phyloP scores from a whole-genome alignment of 2,113 vertebrate genomes.

The Rhinolophus sinicus region DNA sequence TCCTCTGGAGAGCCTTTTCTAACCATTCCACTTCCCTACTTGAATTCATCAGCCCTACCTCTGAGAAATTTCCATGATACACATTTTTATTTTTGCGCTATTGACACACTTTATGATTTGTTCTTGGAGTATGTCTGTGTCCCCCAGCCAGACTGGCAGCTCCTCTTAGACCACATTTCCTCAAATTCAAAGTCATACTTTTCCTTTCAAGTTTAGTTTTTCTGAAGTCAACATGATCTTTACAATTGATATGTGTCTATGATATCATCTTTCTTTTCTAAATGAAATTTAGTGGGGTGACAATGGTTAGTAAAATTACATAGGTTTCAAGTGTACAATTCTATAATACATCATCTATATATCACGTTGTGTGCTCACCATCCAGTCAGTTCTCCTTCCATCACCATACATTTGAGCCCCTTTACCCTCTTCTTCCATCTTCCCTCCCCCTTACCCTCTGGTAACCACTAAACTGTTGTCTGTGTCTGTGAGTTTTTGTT shows the following conservation, averaged over 20 bases:
- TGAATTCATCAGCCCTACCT: background rate
- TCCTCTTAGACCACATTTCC: background rate
- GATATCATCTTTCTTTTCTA: background rate
- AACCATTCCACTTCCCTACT: too few relatives aligned
- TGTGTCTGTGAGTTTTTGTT: too few relatives aligned
- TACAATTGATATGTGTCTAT: background rate
- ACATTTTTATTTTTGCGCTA: background rate
- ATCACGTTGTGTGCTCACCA: too few relatives aligned
- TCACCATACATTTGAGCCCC: too few relatives aligned
- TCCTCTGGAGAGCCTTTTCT: background rate
- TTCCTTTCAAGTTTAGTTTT: slow-evolving; percentile 25
- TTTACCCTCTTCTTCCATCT: too few relatives aligned
- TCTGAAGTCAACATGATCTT: background rate
- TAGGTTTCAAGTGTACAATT: too few relatives aligned
- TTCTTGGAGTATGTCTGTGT: background rate
- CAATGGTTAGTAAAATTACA: too few relatives aligned
- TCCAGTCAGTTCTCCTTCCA: too few relatives aligned
- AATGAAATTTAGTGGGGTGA: too few relatives aligned
- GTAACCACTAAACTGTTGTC: too few relatives aligned
- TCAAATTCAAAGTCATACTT: background rate
- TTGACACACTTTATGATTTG: background rate
- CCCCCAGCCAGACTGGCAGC: background rate
- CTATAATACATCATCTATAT: too few relatives aligned
- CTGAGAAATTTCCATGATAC: background rate
- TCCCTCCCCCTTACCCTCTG: too few relatives aligned